A percentile compares a stretch with the other conserved stretches of the same genome.
These are phyloP conservation scores for Nautilus pompilius DNA, from an alignment of 1,140 invertebrate genomes.

Conservation along the genomic window DNA sequence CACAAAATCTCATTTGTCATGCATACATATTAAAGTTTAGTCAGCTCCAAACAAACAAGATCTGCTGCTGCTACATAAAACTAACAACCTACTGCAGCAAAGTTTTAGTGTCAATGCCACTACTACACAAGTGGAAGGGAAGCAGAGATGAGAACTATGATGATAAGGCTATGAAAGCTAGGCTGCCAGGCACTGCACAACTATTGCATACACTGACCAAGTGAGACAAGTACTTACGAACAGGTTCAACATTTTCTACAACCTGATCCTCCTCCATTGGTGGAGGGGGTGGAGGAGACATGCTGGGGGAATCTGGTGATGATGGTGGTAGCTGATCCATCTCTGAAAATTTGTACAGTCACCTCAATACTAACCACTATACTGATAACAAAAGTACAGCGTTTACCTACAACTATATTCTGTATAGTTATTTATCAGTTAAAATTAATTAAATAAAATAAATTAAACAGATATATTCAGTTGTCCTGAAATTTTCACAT, in stretches of 20 bases:
- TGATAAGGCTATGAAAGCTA: not conserved
- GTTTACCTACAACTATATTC: not conserved
- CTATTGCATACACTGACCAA: not conserved
- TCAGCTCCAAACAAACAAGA: too few species aligned
- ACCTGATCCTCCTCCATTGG: not conserved
- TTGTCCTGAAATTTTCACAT: not conserved
- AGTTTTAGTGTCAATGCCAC: not conserved
- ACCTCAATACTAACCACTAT: not conserved
- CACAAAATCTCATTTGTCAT: too few species aligned
- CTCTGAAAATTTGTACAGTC: not conserved
- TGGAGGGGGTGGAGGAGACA: not conserved
- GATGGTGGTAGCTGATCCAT: conserved; percentile 1
- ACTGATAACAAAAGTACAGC: not conserved
- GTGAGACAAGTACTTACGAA: not conserved
- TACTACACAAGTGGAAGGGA: not conserved
- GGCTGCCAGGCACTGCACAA: not conserved
- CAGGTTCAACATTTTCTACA: not conserved
- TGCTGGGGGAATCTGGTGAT: not conserved
- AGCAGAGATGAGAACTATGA: too few species aligned
- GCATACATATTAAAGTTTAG: too few species aligned
- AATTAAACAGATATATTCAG: not conserved
- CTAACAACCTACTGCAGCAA: not conserved
- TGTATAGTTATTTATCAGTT: not conserved
- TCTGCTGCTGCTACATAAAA: too few species aligned
- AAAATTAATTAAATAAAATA: not conserved